Evolutionary conservation across 2,113 vertebrate species (phyloP).

Genomic region (Actenoides lindsayi): DNA sequence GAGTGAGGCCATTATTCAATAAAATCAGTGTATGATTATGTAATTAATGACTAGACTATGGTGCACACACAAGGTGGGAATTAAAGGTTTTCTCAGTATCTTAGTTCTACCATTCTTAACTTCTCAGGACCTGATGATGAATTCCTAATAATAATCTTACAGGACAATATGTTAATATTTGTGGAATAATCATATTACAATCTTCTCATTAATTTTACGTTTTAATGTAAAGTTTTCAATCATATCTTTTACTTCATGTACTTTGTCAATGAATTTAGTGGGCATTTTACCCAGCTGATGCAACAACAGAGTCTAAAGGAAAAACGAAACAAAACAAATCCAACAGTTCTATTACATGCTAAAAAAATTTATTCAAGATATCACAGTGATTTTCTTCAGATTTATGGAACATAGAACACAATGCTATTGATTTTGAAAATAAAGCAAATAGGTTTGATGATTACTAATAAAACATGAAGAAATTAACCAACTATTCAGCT

Average conservation of each 20-base stretch:
- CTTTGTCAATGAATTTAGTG: not conserved
- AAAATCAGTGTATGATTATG: not conserved
- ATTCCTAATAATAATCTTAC: not conserved
- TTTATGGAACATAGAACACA: not conserved
- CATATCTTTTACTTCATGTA: not conserved
- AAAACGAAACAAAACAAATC: not conserved
- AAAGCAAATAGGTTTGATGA: not conserved
- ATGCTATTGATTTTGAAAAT: not conserved
- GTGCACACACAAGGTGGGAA: not conserved
- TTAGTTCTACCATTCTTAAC: not conserved
- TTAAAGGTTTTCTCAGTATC: not conserved
- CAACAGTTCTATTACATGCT: not conserved
- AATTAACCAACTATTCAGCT: not conserved
- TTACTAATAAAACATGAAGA: not conserved
- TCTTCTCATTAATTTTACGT: not conserved
- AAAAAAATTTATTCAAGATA: not conserved
- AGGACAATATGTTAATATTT: not conserved
- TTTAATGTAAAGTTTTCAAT: not conserved
- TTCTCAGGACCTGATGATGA: not conserved
- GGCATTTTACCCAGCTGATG: accelerated
- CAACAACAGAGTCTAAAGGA: not conserved
- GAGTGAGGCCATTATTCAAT: not conserved
- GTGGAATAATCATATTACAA: not conserved
- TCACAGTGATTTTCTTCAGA: not conserved
- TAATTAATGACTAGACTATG: not conserved